Percentiles rank a stretch among this genome's conserved stretches.
These are phyloP conservation scores for Lacerta bilineata DNA, from an alignment of 2,797 vertebrate species.

Conservation along the genomic window DNA sequence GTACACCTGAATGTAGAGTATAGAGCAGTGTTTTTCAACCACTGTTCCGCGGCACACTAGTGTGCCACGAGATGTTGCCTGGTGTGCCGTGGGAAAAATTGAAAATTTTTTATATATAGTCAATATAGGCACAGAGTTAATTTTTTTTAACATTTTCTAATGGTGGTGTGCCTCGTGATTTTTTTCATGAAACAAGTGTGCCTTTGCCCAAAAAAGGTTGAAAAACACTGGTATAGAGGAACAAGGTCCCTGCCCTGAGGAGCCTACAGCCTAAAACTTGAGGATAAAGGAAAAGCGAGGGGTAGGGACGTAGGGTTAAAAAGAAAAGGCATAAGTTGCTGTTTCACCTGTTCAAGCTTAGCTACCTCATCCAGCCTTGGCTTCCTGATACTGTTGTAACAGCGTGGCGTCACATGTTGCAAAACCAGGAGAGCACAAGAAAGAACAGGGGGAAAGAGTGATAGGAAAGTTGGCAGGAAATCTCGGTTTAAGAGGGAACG, in stretches of 20 bases:
- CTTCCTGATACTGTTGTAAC: conserved; percentile 17
- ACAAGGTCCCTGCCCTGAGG: neutral
- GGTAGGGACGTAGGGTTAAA: neutral
- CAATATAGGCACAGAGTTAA: too few relatives aligned
- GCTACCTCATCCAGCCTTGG: neutral
- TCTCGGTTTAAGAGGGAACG: neutral
- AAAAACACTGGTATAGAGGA: too few relatives aligned
- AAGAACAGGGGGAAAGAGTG: neutral
- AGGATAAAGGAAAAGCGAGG: neutral
- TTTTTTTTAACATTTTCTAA: too few relatives aligned
- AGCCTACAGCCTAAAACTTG: neutral
- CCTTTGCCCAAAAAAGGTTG: too few relatives aligned
- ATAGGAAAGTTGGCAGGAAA: neutral
- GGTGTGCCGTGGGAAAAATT: too few relatives aligned
- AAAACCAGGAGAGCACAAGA: neutral
- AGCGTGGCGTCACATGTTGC: neutral
- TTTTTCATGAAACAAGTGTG: too few relatives aligned
- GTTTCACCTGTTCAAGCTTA: neutral
- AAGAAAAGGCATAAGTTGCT: neutral
- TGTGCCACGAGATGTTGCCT: too few relatives aligned
- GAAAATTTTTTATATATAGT: too few relatives aligned
- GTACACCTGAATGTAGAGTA: too few relatives aligned
- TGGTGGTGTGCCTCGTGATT: too few relatives aligned
- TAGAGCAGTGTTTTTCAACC: too few relatives aligned
- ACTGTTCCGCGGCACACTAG: too few relatives aligned